Evolutionary conservation across 2,888 invertebrate species (phyloP).

Genomic region (Torymus aiolomorphi): DNA sequence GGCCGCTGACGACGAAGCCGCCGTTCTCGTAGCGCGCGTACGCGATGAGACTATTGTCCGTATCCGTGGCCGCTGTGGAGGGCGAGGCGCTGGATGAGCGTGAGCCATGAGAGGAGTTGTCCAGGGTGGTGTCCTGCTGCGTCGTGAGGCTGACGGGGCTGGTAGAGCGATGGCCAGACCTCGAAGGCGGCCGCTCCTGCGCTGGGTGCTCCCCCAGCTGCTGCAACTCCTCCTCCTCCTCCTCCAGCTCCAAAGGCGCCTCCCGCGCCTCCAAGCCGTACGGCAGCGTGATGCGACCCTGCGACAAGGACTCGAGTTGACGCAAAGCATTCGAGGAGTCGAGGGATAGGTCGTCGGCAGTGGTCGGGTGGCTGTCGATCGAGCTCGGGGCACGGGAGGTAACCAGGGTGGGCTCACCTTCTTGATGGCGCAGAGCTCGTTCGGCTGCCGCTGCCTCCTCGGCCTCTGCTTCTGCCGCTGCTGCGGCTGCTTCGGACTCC

Average conservation of each 20-base stretch:
- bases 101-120: conserved; percentile 74
- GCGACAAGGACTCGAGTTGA: conserved; percentile 87
- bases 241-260: conserved; percentile 48
- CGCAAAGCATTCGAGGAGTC: conserved; percentile 81
- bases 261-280: conserved; percentile 69
- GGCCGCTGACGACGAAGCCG: conserved; percentile 83
- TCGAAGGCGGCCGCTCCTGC: conserved; percentile 75
- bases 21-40: conserved; percentile 86
- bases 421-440: conserved; percentile 65
- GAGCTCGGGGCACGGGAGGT: conserved; percentile 77
- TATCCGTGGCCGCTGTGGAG: conserved; percentile 75
- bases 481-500: conserved; percentile 63
- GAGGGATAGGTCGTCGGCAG: conserved; percentile 78
- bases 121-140: conserved; percentile 73
- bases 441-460: conserved; percentile 62
- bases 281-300: conserved; percentile 80
- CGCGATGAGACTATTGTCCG: conserved; percentile 75
- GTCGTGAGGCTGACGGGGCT: conserved; percentile 78
- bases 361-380: conserved; percentile 68
- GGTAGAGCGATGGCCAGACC: conserved; percentile 80
- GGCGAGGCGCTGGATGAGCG: conserved; percentile 75
- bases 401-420: conserved; percentile 71
- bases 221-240: conserved; percentile 47
- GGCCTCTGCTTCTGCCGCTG: conserved; percentile 63
- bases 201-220: conserved; percentile 35